Evolutionary conservation across 1,140 invertebrate genomes (phyloP), one percentile per base, ranked within the genome.

Genomic region (Harlomillsia oculata): DNA sequence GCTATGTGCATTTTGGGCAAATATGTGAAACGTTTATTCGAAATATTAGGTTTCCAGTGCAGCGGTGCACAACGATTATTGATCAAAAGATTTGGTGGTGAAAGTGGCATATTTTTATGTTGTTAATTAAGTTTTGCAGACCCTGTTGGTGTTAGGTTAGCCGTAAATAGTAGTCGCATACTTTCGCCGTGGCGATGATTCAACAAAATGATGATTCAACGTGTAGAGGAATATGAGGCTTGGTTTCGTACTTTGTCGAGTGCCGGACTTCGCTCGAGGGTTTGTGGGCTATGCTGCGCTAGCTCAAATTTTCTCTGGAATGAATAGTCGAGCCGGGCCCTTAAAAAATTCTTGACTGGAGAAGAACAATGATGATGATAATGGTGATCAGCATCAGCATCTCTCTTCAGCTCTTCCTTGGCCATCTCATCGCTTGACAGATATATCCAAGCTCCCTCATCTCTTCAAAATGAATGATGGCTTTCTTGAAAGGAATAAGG

Each of bases 221-320:
- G n/a, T n/a, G n/a, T n/a, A n/a, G n/a, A n/a, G n/a, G n/a, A n/a
- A n/a, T n/a, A n/a, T n/a, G 39, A 56, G 29, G 26, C 55, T 56
- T 60, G 56, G 59, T 60, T 60, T 60, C 49, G 56, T 60, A 60
- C 56, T 60, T 60, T 60, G 59, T 60, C 59, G 59, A 60, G 53
- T 60, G 59, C 53, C 48, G 46, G 53, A 49, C 57, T 39, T 54
- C 23, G 46, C 26, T 41, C n/a, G 49, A 36, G 16, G 51, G 40
- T 28, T 23, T 23, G 53, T 48, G 41, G 44, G 53, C 3, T 41
- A 41, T 41, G n/a, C 39, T 41, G 2, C 16, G 4, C 11, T 18
- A 9, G 14, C 39, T 41, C 39, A 39, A 39, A 18, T 39, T 16
- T 34, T 34, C n/a, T 9, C 32, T 34, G 8, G 25, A 11, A 41